phyloP scores from a whole-genome alignment of 92 coral and sea anemone species.

The Actinostola sp. region DNA sequence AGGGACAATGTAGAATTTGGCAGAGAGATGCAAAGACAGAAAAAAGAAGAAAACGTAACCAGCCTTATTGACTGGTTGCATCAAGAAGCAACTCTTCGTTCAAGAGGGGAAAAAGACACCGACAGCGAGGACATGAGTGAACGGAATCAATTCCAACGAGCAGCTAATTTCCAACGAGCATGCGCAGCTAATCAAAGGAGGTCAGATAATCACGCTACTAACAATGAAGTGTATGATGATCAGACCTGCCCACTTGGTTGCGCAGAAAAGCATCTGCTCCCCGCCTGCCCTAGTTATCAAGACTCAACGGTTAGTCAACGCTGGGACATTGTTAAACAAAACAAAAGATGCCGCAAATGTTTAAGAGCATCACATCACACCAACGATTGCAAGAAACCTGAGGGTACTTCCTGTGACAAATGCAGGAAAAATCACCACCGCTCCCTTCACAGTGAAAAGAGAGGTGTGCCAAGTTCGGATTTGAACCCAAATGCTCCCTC shows the following conservation, averaged over 20 bases:
- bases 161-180: conserved; percentile 17
- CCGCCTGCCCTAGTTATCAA: too few species aligned
- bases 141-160: neutral
- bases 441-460: conserved; percentile 44
- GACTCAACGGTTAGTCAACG: too few species aligned
- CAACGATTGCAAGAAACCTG: too few species aligned
- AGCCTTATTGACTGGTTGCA: conserved; percentile 66
- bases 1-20: conserved; percentile 63
- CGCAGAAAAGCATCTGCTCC: too few species aligned
- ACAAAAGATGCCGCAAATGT: conserved; percentile 20
- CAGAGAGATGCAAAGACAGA: conserved; percentile 56
- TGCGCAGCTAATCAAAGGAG: conserved; percentile 44
- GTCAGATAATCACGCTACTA: too few species aligned
- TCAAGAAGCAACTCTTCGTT: conserved; percentile 66
- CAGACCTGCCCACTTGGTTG: too few species aligned
- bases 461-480: conserved; percentile 1
- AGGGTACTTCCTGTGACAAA: too few species aligned
- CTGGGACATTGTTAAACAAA: too few species aligned
- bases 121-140: neutral
- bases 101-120: conserved; percentile 53
- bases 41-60: conserved; percentile 57
- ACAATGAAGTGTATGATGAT: too few species aligned
- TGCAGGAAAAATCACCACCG: conserved; percentile 53
- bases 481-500: conserved; percentile 2
- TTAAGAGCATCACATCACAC: conserved; percentile 23